Conservation (phyloP, 2,888 invertebrate genomes). For the Opisthograptis luteolata region DNA sequence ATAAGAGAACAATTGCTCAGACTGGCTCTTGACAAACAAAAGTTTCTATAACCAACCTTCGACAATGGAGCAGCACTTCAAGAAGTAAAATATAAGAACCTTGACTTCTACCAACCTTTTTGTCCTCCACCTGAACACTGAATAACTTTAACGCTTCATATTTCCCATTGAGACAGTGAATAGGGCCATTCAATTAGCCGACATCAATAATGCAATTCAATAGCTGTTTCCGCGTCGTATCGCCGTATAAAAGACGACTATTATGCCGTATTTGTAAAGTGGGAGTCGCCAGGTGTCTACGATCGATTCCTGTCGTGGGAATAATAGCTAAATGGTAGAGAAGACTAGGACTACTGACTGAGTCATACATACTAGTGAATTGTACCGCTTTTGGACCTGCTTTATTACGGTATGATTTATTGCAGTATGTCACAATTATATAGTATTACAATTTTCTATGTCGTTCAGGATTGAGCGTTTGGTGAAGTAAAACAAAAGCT, state of each 20-base stretch:
- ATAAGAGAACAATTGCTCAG: too few species aligned
- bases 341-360: neutral
- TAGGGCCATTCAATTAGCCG: constrained; percentile 24
- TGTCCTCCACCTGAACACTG: constrained; percentile 11
- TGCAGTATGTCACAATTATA: too few species aligned
- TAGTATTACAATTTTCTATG: too few species aligned
- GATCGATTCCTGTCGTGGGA: constrained; percentile 14
- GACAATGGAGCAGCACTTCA: too few species aligned
- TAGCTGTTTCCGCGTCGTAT: neutral
- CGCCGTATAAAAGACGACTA: constrained; percentile 4
- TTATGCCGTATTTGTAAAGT: constrained; percentile 12
- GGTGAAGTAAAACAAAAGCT: too few species aligned
- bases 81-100: neutral
- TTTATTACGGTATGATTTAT: too few species aligned
- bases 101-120: constrained; percentile 2
- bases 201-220: constrained; percentile 14
- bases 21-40: too few species aligned
- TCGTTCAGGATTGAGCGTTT: too few species aligned
- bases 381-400: too few species aligned
- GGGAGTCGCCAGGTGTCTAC: constrained; percentile 12
- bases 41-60: too few species aligned
- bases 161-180: neutral
- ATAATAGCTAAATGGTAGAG: neutral
- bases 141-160: neutral
- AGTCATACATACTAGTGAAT: neutral